Evolutionary conservation across 1,140 invertebrate species (phyloP).

Genomic region (Leptinotarsa texana): DNA sequence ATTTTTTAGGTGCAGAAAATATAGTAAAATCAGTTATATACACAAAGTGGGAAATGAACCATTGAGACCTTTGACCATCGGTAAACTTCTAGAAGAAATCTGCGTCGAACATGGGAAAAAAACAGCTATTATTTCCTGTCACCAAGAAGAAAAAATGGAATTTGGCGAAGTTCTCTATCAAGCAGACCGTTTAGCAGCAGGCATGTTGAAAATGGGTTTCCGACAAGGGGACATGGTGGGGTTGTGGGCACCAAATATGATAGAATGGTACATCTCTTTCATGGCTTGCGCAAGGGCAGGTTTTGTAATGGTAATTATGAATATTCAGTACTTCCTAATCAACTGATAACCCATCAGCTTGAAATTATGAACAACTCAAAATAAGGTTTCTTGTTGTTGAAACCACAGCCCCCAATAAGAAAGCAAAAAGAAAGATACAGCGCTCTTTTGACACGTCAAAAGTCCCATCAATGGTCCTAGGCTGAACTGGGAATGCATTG

Average conservation of each 20-base stretch:
- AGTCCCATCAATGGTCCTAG: too few species aligned
- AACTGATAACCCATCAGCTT: too few species aligned
- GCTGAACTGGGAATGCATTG: too few species aligned
- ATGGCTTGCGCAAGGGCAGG: slow-evolving; percentile 82
- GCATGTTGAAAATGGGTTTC: slow-evolving; percentile 76
- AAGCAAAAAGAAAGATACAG: too few species aligned
- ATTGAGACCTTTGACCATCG: slow-evolving; percentile 65
- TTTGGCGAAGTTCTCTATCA: slow-evolving; percentile 67
- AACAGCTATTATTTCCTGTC: slow-evolving; percentile 64
- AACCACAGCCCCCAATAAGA: too few species aligned
- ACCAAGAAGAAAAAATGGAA: slow-evolving; percentile 66
- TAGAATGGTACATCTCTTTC: slow-evolving; percentile 80
- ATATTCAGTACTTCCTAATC: too few species aligned
- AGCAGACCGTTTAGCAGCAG: slow-evolving; percentile 79
- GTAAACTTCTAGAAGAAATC: slow-evolving; percentile 63
- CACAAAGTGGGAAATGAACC: slow-evolving; percentile 62
- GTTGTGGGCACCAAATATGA: slow-evolving; percentile 85
- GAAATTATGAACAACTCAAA: too few species aligned
- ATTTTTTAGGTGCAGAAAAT: slow-evolving; percentile 20
- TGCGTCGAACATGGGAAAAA: slow-evolving; percentile 62
- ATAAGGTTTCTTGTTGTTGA: too few species aligned
- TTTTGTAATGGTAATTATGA: slow-evolving; percentile 69
- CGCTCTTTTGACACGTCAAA: too few species aligned
- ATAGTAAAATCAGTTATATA: slow-evolving; percentile 54
- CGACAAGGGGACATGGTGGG: slow-evolving; percentile 81